A percentile compares a stretch with the other conserved stretches of the same genome.
These are phyloP conservation scores for Actinostola sp. DNA, from an alignment of 92 coral and sea anemone genomes.

Conservation along the genomic window DNA sequence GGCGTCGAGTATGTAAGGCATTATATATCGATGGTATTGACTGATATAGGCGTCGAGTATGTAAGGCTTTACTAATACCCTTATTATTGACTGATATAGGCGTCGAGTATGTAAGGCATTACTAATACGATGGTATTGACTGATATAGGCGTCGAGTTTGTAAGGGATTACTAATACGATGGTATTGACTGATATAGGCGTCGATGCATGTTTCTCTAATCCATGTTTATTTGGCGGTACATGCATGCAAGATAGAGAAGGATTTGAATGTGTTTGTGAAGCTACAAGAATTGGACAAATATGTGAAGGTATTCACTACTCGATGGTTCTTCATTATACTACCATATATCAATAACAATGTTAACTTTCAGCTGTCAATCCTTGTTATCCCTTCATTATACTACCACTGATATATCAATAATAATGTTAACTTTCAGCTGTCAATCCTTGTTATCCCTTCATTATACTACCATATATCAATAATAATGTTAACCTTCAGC, in stretches of 20 bases:
- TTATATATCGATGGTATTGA: no score
- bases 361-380: constrained; percentile 48
- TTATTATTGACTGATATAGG: no score
- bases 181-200: constrained; percentile 20
- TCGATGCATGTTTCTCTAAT: constrained; percentile 77
- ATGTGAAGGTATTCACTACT: constrained; percentile 73
- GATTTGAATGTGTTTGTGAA: constrained; percentile 65
- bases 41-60: no score
- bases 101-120: constrained; percentile 47
- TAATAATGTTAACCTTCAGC: background rate
- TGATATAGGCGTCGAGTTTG: background rate
- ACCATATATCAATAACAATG: background rate
- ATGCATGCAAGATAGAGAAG: constrained; percentile 45
- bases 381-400: constrained; percentile 61
- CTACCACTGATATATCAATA: background rate
- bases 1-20: no score
- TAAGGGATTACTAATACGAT: no score
- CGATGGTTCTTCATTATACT: background rate
- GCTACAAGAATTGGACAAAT: constrained; percentile 71
- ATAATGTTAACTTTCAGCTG: background rate
- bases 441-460: constrained; percentile 77
- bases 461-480: background rate
- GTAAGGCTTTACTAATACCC: no score
- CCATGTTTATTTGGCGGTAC: constrained; percentile 89
- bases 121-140: background rate